These are phyloP conservation scores for Chalcosyrphus nemorum DNA, from an alignment of 2,888 invertebrate genomes.

Conservation along the genomic window DNA sequence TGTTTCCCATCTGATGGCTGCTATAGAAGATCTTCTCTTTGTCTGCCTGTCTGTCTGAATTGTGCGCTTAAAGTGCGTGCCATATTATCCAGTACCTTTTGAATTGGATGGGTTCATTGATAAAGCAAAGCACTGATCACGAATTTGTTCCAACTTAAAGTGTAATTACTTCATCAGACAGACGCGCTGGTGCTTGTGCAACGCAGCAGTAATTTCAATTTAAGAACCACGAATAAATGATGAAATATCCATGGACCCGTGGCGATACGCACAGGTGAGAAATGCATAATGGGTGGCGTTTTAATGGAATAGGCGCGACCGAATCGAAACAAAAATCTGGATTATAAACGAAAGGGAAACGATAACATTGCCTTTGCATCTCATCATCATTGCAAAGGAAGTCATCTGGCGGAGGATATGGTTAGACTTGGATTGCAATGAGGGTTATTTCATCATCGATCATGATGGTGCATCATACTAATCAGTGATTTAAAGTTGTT, in stretches of 20 bases:
- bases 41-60: neutral
- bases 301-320: slow-evolving; percentile 48
- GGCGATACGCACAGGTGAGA: slow-evolving; percentile 43
- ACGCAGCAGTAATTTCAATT: slow-evolving; percentile 39
- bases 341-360: slow-evolving; percentile 52
- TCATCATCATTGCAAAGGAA: no score
- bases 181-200: slow-evolving; percentile 17
- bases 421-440: no score
- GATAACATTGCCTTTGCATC: neutral
- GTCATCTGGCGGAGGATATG: neutral
- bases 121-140: slow-evolving; percentile 58
- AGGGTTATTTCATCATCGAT: no score
- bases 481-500: no score
- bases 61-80: slow-evolving; percentile 64
- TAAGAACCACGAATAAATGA: slow-evolving; percentile 31
- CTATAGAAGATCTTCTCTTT: neutral
- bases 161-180: slow-evolving; percentile 64
- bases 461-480: no score
- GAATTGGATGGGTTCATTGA: slow-evolving; percentile 53
- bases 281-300: slow-evolving; percentile 58
- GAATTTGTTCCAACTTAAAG: slow-evolving; percentile 67
- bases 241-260: slow-evolving; percentile 29
- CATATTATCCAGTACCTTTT: slow-evolving; percentile 39
- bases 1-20: neutral
- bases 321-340: slow-evolving; percentile 43